Conservation (phyloP, 2,797 vertebrate genomes). For the Tarsius wallacei region DNA sequence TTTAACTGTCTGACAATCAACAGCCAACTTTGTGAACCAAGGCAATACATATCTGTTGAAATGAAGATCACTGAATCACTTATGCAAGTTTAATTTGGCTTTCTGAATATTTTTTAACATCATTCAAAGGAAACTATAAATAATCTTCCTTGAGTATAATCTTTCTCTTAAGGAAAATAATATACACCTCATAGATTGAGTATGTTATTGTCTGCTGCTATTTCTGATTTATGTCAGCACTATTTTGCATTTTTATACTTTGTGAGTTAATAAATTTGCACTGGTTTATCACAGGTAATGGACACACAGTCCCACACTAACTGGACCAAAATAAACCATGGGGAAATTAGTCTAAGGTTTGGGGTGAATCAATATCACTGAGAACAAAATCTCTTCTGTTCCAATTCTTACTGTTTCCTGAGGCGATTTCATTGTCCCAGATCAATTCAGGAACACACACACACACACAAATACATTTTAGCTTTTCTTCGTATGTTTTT, state of each 20-base stretch:
- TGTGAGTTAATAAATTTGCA: constrained; percentile 72
- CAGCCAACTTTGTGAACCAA: constrained; percentile 37
- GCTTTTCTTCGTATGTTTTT: background rate
- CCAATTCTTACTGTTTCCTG: constrained; percentile 15
- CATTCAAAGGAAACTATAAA: constrained; percentile 71
- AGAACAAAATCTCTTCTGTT: constrained; percentile 34
- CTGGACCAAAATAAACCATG: constrained; percentile 8
- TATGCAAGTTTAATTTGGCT: constrained; percentile 63
- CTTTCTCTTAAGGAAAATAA: constrained; percentile 77
- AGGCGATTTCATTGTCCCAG: background rate
- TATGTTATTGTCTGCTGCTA: constrained; percentile 47
- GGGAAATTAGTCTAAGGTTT: constrained; percentile 42
- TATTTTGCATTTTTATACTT: constrained; percentile 72
- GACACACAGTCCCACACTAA: background rate
- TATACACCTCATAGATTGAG: constrained; percentile 48
- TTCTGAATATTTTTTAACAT: constrained; percentile 70
- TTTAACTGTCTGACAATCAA: constrained; percentile 29
- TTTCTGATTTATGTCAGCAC: constrained; percentile 66
- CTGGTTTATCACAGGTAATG: constrained; percentile 30
- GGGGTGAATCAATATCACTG: background rate
- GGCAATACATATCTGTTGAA: constrained; percentile 33
- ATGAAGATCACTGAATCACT: constrained; percentile 65
- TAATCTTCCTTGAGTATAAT: constrained; percentile 63
- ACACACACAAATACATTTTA: background rate
- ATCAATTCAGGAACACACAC: background rate